phyloP scores from a whole-genome alignment of 1,140 invertebrate genomes.

The Drosophila nannoptera region DNA sequence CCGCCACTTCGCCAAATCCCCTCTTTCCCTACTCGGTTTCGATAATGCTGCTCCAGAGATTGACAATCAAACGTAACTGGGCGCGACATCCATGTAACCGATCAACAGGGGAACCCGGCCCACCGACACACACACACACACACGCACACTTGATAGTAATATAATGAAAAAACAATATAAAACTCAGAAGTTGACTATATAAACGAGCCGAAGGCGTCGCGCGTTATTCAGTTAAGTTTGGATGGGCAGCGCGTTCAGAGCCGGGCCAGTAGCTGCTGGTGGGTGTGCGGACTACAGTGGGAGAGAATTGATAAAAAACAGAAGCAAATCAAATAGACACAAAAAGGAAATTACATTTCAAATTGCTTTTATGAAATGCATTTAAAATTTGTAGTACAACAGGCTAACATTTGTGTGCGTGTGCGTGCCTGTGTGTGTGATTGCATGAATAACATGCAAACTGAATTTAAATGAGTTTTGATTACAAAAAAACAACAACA shows the following conservation, averaged over 20 bases:
- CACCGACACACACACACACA: constrained; percentile 12
- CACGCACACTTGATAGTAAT: neutral
- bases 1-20: no score
- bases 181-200: constrained; percentile 54
- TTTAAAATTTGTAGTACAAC: constrained; percentile 6
- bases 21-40: neutral
- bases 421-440: constrained; percentile 50
- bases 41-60: constrained; percentile 13
- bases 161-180: constrained; percentile 22
- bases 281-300: constrained; percentile 1
- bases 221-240: constrained; percentile 54
- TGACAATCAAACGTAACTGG: constrained; percentile 18
- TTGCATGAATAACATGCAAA: constrained; percentile 72
- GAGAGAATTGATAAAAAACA: neutral
- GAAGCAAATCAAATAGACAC: neutral
- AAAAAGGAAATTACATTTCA: neutral
- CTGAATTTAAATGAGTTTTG: constrained; percentile 74
- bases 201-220: constrained; percentile 53
- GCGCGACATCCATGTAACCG: constrained; percentile 23
- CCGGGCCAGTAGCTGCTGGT: constrained; percentile 19
- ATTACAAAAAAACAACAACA: constrained; percentile 60
- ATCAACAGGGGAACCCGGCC: constrained; percentile 11
- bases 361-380: no score
- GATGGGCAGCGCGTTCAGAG: constrained; percentile 48
- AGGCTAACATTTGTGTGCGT: neutral